Percentiles rank a stretch among this genome's conserved stretches.
Conservation (phyloP, 2,888 invertebrate species). For the Hemithea aestivaria region DNA sequence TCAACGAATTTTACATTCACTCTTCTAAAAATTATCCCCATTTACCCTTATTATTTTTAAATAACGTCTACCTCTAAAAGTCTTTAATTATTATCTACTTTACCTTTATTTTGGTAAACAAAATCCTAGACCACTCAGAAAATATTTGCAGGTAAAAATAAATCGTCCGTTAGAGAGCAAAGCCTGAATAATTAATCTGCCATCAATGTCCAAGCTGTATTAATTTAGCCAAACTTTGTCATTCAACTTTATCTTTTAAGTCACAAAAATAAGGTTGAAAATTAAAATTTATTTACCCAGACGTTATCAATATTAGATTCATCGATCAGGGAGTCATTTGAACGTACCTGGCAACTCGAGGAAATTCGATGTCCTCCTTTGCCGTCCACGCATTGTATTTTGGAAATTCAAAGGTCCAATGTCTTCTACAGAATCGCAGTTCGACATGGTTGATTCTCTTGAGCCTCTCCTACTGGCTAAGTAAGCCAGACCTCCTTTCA, state of each 20-base stretch:
- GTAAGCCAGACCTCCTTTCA: slow-evolving; percentile 86
- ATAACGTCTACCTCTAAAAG: no score
- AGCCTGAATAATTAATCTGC: slow-evolving; percentile 19
- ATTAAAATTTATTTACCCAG: neutral
- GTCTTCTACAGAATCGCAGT: slow-evolving; percentile 83
- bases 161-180: slow-evolving; percentile 7
- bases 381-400: slow-evolving; percentile 86
- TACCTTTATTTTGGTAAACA: neutral
- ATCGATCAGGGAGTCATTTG: slow-evolving; percentile 2
- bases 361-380: slow-evolving; percentile 91
- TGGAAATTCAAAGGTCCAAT: slow-evolving; percentile 90
- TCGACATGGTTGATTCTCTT: slow-evolving; percentile 86
- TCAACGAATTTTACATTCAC: no score
- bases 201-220: slow-evolving; percentile 12
- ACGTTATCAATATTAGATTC: slow-evolving; percentile 6
- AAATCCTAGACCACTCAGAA: neutral
- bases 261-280: neutral
- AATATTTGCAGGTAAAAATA: slow-evolving; percentile 7
- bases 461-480: slow-evolving; percentile 92
- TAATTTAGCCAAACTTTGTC: slow-evolving; percentile 10
- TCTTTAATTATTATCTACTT: neutral
- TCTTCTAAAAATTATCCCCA: no score
- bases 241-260: slow-evolving; percentile 4
- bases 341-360: slow-evolving; percentile 89
- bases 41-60: no score